Evolutionary conservation across 2,888 invertebrate genomes (phyloP).

Genomic region (Oscheius myriophilus): DNA sequence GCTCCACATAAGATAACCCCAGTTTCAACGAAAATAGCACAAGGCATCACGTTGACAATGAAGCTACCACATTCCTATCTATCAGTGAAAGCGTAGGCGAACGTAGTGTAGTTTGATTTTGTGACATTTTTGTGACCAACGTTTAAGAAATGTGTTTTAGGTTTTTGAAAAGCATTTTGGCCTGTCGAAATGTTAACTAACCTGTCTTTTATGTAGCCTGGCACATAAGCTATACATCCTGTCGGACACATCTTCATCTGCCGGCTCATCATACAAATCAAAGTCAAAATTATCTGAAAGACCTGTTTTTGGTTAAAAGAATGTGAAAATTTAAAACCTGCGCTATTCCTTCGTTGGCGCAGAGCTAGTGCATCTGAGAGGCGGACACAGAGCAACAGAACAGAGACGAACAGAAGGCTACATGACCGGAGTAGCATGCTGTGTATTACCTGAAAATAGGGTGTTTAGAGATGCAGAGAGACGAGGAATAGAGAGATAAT

Average conservation of each 20-base stretch:
- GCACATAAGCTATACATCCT: constrained; percentile 25
- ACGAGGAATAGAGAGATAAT: too few species aligned
- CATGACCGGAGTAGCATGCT: constrained; percentile 29
- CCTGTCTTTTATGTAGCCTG: constrained; percentile 27
- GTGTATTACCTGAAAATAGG: constrained; percentile 11
- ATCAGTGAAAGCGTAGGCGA: too few species aligned
- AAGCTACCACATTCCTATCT: too few species aligned
- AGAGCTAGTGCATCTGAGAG: constrained; percentile 19
- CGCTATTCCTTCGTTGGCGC: constrained; percentile 19
- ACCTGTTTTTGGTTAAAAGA: neutral
- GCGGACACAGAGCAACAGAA: constrained; percentile 11
- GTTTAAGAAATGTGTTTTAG: too few species aligned
- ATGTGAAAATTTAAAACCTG: neutral
- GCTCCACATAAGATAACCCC: too few species aligned
- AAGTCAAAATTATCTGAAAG: constrained; percentile 16
- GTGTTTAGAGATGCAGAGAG: too few species aligned
- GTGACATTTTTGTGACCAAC: too few species aligned
- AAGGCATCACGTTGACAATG: too few species aligned
- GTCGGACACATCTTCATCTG: constrained; percentile 23
- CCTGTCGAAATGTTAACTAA: neutral
- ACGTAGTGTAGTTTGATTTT: too few species aligned
- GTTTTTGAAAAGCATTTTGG: too few species aligned
- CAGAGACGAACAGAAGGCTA: constrained; percentile 17
- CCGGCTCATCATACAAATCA: constrained; percentile 26
- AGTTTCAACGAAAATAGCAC: too few species aligned